Evolutionary conservation across 2,888 invertebrate species (phyloP), one percentile per base, ranked within the genome.

Genomic region (Drosophila cognata): DNA sequence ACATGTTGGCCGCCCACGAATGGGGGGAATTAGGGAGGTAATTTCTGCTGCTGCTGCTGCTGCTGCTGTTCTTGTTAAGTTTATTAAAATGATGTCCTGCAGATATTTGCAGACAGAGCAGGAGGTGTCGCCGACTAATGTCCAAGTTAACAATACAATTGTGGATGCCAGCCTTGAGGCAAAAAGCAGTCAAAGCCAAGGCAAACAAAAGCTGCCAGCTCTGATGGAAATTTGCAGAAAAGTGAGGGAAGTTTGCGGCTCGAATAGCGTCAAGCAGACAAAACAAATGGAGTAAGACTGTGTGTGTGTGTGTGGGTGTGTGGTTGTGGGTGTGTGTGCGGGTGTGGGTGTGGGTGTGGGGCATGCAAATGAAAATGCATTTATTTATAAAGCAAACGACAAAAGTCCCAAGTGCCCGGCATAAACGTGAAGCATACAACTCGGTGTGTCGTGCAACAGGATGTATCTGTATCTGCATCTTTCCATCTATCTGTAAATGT

Each of bases 31-130:
- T 21, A 21, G 13, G 21, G 6, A 21, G 1, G 21, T 7, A 21
- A 21, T 21, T 46, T 7, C 21, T 21, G 7, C 2, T 7, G 7
- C 36, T 18, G 18, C 38, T 41, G n/a, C 11, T n/a, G 13, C 46
- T 46, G 46, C 21, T 46, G 7, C 46, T 46, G 16, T 25, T 46
- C 46, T 59, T 55, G 48, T 78, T 78, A 78, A 78, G 80, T 87
- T 85, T 87, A 85, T 87, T 82, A 79, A 81, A 86, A 87, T 85
- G 50, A 84, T 84, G 88, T 86, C 84, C 88, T 77, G 85, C 75
- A 84, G 83, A 65, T 80, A 82, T 75, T 71, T 83, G 81, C 83
- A 71, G 76, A 71, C 66, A 69, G 71, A 73, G 72, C 66, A 29
- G 65, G 77, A 79, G 74, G 78, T 78, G 67, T 76, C 76, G 64